Base-by-base conservation (phyloP, 2,113 vertebrate genomes). In the Progne subis region DNA sequence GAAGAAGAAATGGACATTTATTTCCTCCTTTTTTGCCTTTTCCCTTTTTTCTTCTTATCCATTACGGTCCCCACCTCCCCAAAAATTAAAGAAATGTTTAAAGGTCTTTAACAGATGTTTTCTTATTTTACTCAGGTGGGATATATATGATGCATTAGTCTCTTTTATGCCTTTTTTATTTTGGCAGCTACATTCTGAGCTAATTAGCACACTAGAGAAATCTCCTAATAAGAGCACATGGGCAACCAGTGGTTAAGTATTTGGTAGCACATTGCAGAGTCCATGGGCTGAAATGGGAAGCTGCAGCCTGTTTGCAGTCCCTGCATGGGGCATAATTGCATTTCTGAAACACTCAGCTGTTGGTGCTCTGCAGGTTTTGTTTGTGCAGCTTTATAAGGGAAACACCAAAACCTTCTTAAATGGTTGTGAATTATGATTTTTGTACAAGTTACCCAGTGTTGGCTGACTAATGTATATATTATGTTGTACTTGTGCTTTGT, bases 311-410 rank as follows among this genome's bases (percentile, higher is more conserved):
- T 91, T 92, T 94, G 91, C 91, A 47, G 0, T 82, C 96, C 61
- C 97, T 84, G 96, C 96, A 43, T 97, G 97, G 44, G 96, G 96
- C 82, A 60, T 97, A 97, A 98, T 94, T 97, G 97, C 95, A 31
- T 95, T 97, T 92, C 88, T 91, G 89, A 90, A 96, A 76, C 91
- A 92, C 71, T 50, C n/a, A 82, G 93, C 92, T 96, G 70, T 93
- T 93, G 90, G 71, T 70, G 85, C 95, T 94, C 83, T 96, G 91
- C 81, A 43, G 9, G 70, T 97, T 86, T 93, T 90, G 53, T 95
- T 87, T 80, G 69, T 88, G 91, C 56, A 94, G 57, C 82, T 96
- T 88, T 68, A 57, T 72, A 86, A 96, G 94, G 90, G 84, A 96
- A 96, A 79, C 57, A 65, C 89, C 72, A 90, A 96, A 84, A 87